Conservation (phyloP, 2,113 vertebrate species). For the Melierax canorus region DNA sequence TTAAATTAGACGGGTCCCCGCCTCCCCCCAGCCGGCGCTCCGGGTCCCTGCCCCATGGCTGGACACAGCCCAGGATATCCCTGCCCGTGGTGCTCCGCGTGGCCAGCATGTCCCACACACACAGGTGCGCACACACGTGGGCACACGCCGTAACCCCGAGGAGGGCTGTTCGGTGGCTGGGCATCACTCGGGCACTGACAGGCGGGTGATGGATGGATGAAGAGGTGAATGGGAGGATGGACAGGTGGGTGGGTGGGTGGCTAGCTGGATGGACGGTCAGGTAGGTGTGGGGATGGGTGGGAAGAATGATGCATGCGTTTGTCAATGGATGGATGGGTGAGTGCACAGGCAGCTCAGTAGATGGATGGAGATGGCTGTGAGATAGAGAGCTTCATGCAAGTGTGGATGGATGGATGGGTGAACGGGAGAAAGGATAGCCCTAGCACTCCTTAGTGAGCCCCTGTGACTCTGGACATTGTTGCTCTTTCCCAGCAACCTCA, state of each 20-base stretch:
- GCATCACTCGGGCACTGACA: background rate
- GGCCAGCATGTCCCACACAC: background rate
- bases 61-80: background rate
- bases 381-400: background rate
- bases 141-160: fast-evolving
- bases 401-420: background rate
- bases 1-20: slow-evolving; percentile 17
- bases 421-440: background rate
- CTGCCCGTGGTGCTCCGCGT: fast-evolving
- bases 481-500: background rate
- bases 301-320: background rate
- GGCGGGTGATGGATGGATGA: fast-evolving
- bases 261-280: background rate
- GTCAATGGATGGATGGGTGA: background rate
- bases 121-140: fast-evolving
- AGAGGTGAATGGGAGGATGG: background rate
- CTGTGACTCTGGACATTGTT: background rate
- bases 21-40: background rate
- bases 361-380: background rate
- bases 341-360: background rate
- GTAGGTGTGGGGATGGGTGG: background rate
- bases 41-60: background rate
- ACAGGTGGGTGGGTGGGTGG: no score
- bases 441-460: background rate
- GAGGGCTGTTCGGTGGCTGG: background rate